phyloP scores from a whole-genome alignment of 2,113 vertebrate genomes.

The Sprattus sprattus region DNA sequence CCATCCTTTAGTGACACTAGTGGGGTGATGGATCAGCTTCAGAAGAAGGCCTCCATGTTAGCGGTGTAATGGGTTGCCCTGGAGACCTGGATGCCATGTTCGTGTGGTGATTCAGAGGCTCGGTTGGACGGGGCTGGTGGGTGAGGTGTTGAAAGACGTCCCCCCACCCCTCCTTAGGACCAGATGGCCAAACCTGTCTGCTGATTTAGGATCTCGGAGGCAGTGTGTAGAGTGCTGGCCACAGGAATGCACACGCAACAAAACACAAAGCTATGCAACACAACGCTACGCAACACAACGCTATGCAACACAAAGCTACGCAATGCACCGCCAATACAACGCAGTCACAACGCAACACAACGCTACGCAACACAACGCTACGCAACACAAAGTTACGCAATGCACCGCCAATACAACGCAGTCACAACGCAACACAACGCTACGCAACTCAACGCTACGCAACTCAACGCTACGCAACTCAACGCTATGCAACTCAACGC shows the following conservation, averaged over 20 bases:
- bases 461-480: no score
- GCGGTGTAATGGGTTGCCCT: conserved; percentile 66
- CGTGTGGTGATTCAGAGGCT: conserved; percentile 72
- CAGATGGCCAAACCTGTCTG: conserved; percentile 81
- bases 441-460: no score
- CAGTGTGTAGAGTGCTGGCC: conserved; percentile 88
- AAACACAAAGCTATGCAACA: conserved; percentile 80
- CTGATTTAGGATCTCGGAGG: conserved; percentile 89
- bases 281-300: conserved; percentile 64
- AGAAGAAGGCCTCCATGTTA: conserved; percentile 40
- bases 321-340: conserved; percentile 82
- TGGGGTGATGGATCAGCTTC: background rate
- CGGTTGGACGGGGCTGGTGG: conserved; percentile 69
- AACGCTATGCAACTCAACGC: no score
- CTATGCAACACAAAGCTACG: conserved; percentile 16
- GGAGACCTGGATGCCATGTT: conserved; percentile 61
- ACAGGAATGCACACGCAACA: conserved; percentile 89
- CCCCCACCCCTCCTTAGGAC: conserved; percentile 69
- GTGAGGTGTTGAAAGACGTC: conserved; percentile 61
- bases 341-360: conserved; percentile 73
- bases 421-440: no score
- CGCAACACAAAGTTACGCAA: no score
- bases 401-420: no score
- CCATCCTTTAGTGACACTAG: background rate
- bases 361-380: no score